These are phyloP conservation scores for Halcyon leucocephala DNA, from an alignment of 2,797 vertebrate genomes.

Conservation along the genomic window DNA sequence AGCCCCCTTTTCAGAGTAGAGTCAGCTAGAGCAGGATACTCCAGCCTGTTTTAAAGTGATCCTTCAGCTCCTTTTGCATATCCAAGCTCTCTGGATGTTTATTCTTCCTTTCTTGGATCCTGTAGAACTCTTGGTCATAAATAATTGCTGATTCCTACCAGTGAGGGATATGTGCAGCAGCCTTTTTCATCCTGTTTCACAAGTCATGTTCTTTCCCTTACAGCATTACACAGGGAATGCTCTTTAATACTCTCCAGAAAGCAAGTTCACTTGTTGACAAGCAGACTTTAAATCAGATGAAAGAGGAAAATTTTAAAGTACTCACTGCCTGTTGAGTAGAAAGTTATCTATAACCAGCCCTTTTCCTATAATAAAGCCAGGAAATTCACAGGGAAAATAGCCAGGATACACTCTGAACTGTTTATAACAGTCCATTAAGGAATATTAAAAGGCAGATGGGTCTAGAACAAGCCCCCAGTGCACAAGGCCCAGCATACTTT, in stretches of 20 bases:
- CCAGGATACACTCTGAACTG: neutral
- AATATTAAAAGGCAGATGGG: neutral
- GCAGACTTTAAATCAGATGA: neutral
- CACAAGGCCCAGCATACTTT: neutral
- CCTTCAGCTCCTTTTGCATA: neutral
- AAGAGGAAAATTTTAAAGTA: neutral
- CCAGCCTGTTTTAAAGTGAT: neutral
- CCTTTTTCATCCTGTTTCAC: neutral
- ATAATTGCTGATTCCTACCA: neutral
- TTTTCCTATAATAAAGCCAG: neutral
- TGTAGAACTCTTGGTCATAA: neutral
- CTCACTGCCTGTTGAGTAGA: neutral
- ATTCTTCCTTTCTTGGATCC: neutral
- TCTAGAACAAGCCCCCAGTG: neutral
- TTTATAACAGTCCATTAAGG: neutral
- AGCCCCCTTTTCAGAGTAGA: neutral
- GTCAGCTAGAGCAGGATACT: neutral
- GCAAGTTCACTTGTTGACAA: neutral
- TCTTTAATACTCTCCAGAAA: neutral
- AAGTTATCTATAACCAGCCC: neutral
- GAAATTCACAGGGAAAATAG: neutral
- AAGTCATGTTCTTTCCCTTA: neutral
- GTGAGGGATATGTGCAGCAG: neutral
- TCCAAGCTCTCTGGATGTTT: neutral
- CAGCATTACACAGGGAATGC: neutral